A percentile compares a stretch with the other conserved stretches of the same genome.
These are phyloP conservation scores for Chamaetylas fuelleborni DNA, from an alignment of 2,113 vertebrate species.

Conservation along the genomic window DNA sequence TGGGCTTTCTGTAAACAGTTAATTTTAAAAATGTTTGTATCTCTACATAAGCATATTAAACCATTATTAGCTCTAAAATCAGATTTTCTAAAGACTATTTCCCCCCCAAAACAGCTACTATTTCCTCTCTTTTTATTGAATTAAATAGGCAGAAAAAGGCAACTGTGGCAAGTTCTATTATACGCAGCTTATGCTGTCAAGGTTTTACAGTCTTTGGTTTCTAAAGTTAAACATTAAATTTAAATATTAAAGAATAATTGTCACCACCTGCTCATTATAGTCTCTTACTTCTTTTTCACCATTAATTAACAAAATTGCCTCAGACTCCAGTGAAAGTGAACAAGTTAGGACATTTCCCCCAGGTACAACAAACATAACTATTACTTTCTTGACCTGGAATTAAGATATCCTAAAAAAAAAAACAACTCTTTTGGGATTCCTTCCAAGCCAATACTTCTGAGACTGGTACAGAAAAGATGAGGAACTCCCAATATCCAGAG, in stretches of 20 bases:
- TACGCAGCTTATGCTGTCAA: not conserved
- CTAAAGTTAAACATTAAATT: not conserved
- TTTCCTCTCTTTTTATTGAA: not conserved
- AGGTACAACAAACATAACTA: not conserved
- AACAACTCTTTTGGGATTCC: not conserved
- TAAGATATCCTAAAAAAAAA: not conserved
- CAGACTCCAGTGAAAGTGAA: not conserved
- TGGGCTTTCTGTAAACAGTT: slow-evolving; percentile 83
- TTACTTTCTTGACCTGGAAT: not conserved
- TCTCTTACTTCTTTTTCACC: not conserved
- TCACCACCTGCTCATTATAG: not conserved
- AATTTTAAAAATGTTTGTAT: not conserved
- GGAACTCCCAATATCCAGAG: not conserved
- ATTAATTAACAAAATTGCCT: not conserved
- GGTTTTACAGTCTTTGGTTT: not conserved
- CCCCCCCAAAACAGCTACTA: not conserved
- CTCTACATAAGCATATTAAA: not conserved
- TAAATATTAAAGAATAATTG: not conserved
- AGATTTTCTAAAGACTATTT: not conserved
- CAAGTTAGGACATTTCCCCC: not conserved
- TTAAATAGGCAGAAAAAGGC: not conserved
- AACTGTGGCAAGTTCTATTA: not conserved
- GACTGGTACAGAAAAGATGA: not conserved
- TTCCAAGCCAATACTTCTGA: not conserved
- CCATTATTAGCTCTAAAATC: not conserved